These are phyloP conservation scores for Coelinius sp. DNA, from an alignment of 2,888 invertebrate species.

Conservation along the genomic window DNA sequence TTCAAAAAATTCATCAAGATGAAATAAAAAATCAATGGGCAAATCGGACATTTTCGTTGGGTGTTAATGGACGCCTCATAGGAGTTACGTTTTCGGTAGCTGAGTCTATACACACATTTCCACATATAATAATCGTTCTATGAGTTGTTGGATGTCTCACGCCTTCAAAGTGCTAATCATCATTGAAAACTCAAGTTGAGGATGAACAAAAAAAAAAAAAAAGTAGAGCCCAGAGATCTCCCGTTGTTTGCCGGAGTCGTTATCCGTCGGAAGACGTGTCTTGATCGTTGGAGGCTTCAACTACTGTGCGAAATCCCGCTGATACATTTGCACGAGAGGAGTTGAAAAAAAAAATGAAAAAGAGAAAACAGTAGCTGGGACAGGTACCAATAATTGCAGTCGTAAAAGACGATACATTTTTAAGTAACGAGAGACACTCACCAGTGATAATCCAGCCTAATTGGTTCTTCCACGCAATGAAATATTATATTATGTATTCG, in stretches of 20 bases:
- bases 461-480: constrained; percentile 52
- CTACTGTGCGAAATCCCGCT: constrained; percentile 7
- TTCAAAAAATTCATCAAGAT: not conserved
- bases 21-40: not conserved
- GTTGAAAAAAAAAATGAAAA: not conserved
- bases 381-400: not conserved
- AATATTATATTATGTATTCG: not conserved
- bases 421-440: constrained; percentile 46
- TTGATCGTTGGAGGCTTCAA: constrained; percentile 21
- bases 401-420: constrained; percentile 33
- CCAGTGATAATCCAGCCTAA: constrained; percentile 65
- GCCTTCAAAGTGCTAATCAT: constrained; percentile 65
- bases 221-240: constrained; percentile 52
- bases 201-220: constrained; percentile 26
- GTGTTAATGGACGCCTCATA: constrained; percentile 39
- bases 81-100: constrained; percentile 52
- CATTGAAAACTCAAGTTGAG: constrained; percentile 63
- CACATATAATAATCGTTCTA: constrained; percentile 35
- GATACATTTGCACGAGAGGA: not conserved
- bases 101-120: constrained; percentile 44
- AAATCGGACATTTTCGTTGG: constrained; percentile 34
- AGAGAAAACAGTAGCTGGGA: constrained; percentile 4
- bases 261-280: constrained; percentile 47
- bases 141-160: constrained; percentile 39
- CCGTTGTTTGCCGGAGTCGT: constrained; percentile 63